phyloP scores from a whole-genome alignment of 1,140 invertebrate species.

The Nasonia longicornis region DNA sequence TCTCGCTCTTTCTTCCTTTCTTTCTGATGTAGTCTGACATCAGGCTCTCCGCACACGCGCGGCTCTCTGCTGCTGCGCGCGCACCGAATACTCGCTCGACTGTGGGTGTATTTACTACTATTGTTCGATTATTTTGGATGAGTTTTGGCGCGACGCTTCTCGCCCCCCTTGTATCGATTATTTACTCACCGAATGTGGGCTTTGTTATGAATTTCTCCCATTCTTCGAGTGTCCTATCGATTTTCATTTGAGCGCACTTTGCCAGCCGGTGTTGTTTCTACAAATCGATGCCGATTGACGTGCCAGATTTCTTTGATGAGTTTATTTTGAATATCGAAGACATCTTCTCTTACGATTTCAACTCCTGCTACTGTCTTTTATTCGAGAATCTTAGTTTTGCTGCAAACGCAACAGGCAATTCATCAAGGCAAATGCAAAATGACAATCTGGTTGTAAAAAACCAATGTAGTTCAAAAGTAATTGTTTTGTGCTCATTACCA shows the following conservation, averaged over 20 bases:
- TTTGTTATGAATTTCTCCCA: constrained; percentile 22
- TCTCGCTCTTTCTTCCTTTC: not conserved
- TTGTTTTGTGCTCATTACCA: too few species aligned
- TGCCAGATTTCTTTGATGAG: too few species aligned
- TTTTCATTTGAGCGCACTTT: not conserved
- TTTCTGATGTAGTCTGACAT: not conserved
- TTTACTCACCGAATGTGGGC: constrained; percentile 11
- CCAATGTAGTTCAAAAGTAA: too few species aligned
- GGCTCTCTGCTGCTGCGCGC: not conserved
- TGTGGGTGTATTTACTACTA: constrained; percentile 12
- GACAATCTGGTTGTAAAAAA: too few species aligned
- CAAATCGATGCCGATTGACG: too few species aligned
- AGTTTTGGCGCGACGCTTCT: constrained; percentile 37
- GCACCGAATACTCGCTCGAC: not conserved
- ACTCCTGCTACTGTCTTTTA: too few species aligned
- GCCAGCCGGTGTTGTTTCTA: too few species aligned
- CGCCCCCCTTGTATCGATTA: constrained; percentile 37
- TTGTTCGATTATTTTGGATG: constrained; percentile 44
- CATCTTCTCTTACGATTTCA: too few species aligned
- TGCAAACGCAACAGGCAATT: too few species aligned
- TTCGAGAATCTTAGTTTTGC: too few species aligned
- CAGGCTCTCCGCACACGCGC: not conserved
- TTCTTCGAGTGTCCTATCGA: not conserved
- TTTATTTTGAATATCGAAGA: too few species aligned
- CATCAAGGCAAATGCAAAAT: too few species aligned